Evolutionary conservation across 2,888 invertebrate species (phyloP).

Genomic region (Morinoia aosen): DNA sequence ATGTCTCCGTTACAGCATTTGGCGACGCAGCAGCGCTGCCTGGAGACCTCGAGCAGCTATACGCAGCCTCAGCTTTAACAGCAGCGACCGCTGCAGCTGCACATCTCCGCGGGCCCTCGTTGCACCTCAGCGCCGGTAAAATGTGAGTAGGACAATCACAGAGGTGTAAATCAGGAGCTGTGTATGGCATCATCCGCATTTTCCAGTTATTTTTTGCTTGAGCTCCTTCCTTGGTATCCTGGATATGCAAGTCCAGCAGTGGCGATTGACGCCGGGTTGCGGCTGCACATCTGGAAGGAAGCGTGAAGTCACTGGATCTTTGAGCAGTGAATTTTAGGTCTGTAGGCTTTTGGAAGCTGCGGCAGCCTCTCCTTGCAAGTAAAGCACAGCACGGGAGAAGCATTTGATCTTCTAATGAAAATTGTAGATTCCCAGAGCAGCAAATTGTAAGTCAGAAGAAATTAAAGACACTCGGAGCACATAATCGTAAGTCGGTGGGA

Average conservation of each 20-base stretch:
- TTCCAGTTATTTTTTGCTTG: neutral
- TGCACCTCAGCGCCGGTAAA: neutral
- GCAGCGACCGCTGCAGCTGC: neutral
- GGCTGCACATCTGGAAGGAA: neutral
- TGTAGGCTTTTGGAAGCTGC: neutral
- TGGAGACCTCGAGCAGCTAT: neutral
- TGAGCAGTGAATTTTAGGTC: neutral
- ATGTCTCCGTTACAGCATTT: neutral
- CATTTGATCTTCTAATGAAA: neutral
- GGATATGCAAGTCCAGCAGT: neutral
- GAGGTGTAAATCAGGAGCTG: neutral
- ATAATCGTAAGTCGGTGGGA: too few species aligned
- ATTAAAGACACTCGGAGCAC: too few species aligned
- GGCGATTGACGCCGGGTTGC: neutral
- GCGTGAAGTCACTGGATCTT: neutral
- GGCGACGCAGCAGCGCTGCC: neutral
- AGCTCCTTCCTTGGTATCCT: neutral
- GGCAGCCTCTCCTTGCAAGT: neutral
- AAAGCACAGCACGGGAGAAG: neutral
- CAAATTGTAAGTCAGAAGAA: too few species aligned
- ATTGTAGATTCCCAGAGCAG: too few species aligned
- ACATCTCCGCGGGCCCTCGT: neutral
- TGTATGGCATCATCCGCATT: neutral
- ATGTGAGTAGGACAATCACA: neutral
- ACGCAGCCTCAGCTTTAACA: conserved; percentile 8